These are phyloP conservation scores for Lypha dubia DNA, from an alignment of 2,888 invertebrate genomes.

Conservation along the genomic window DNA sequence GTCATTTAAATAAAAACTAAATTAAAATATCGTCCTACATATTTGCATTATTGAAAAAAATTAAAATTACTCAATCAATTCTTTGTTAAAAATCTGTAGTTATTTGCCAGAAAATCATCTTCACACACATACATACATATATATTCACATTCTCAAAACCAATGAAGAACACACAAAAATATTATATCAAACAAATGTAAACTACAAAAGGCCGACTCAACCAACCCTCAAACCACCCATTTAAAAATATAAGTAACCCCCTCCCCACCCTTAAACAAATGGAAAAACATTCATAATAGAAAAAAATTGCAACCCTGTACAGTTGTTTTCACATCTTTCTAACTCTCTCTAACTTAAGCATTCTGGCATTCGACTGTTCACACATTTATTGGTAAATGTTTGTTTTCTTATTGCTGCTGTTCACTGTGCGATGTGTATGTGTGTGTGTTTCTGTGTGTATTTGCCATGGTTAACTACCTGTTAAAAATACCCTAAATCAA, in stretches of 20 bases:
- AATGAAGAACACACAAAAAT: slow-evolving; percentile 9
- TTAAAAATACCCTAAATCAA: slow-evolving; percentile 49
- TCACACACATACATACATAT: too few relatives aligned
- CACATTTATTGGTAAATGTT: background rate
- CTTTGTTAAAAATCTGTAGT: background rate
- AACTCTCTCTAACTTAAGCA: background rate
- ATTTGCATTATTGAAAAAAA: background rate
- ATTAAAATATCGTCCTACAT: too few relatives aligned
- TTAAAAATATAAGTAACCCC: background rate
- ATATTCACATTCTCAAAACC: too few relatives aligned
- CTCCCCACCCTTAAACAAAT: background rate
- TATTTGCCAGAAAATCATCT: slow-evolving; percentile 19
- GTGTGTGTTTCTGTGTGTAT: background rate
- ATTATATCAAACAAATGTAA: slow-evolving; percentile 3
- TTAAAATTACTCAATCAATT: background rate
- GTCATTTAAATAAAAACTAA: too few relatives aligned
- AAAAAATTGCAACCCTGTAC: slow-evolving; percentile 33
- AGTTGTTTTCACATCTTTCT: background rate
- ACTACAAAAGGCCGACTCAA: background rate
- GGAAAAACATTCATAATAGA: slow-evolving; percentile 3
- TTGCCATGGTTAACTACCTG: slow-evolving; percentile 58
- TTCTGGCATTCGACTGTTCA: background rate
- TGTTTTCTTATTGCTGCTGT: slow-evolving; percentile 8
- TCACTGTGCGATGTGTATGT: background rate
- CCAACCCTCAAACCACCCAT: slow-evolving; percentile 30